Evolutionary conservation across 2,797 vertebrate genomes (phyloP), one percentile per base, ranked within the genome.

Genomic region (Hapalemur alaotrensis): DNA sequence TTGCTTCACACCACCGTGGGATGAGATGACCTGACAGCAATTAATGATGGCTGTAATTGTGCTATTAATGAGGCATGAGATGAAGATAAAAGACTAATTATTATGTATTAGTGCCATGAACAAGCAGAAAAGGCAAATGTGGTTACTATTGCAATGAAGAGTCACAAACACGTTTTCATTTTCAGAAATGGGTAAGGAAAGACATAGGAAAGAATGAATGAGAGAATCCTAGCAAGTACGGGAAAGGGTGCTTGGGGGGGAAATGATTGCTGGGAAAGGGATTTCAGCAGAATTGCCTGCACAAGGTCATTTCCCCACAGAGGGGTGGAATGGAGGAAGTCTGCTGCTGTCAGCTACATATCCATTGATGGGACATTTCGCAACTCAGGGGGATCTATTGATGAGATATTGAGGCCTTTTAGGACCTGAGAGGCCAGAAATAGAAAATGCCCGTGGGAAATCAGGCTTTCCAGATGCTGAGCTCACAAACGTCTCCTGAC

Each of bases 11-110:
- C 23, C 12, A 17, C 25, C 4, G 2, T 79, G 61, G 69, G n/a
- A 67, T 54, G 63, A 8, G 32, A 32, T 80, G 87, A 81, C 70
- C 75, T 95, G 43, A 80, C 3, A 75, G 57, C 65, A 91, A 48
- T 92, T 63, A 61, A 54, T 35, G 38, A 63, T 50, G 67, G 25
- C n/a, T 65, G 4, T 22, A 86, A n/a, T 18, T 32, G 17, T n/a
- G 83, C 17, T 76, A 35, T 35, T 80, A 75, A 88, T 57, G 85
- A 97, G 82, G 48, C 41, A 61, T 0, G 3, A 75, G 96, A 91
- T 91, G 35, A 38, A 96, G 86, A 93, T 57, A 91, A 78, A 76
- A 63, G 91, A 67, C 46, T 76, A 89, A 94, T 96, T 91, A 78
- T 20, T n/a, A 4, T 38, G 43, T 28, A 38, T 65, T 52, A 28